phyloP scores from a whole-genome alignment of 1,140 invertebrate genomes.

The Drosophila sturtevanti region DNA sequence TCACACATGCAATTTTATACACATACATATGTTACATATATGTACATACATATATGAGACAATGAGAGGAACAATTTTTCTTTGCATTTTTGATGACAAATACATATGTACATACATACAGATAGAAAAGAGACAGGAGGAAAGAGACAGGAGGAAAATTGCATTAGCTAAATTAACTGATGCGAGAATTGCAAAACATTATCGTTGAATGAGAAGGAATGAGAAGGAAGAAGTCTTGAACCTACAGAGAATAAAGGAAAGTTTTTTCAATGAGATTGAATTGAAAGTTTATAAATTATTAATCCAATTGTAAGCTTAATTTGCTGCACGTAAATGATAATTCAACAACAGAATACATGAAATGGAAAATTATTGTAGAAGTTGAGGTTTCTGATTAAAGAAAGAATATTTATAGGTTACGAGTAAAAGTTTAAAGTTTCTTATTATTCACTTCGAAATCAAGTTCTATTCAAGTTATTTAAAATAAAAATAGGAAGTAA shows the following conservation, averaged over 20 bases:
- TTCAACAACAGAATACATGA: neutral
- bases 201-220: neutral
- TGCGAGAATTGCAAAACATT: neutral
- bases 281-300: constrained; percentile 2
- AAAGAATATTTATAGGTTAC: too few relatives aligned
- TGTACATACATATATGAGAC: constrained; percentile 5
- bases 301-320: neutral
- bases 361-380: neutral
- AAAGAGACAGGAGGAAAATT: constrained; percentile 13
- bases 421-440: too few relatives aligned
- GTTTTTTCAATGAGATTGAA: neutral
- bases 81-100: constrained; percentile 39
- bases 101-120: constrained; percentile 11
- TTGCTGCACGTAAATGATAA: neutral
- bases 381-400: too few relatives aligned
- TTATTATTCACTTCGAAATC: too few relatives aligned
- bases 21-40: constrained; percentile 16
- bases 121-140: constrained; percentile 6
- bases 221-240: neutral
- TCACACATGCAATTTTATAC: constrained; percentile 58
- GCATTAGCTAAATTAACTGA: constrained; percentile 12
- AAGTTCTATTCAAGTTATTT: too few relatives aligned
- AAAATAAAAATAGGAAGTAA: too few relatives aligned
- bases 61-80: constrained; percentile 35
- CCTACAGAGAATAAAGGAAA: neutral